Conservation (phyloP, 2,888 invertebrate species). For the Latrodectus elegans region DNA sequence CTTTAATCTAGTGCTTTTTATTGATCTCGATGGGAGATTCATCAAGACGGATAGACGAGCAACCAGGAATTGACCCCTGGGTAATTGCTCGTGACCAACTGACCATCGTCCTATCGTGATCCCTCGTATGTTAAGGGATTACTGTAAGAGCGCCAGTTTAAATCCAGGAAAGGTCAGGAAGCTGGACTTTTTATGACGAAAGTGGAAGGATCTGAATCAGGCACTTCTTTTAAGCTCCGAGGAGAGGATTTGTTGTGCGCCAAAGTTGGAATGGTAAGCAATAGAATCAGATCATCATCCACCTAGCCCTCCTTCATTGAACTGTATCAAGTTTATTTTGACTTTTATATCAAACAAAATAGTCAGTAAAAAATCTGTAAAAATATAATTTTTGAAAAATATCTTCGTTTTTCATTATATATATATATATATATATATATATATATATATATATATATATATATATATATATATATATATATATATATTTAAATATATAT, state of each 20-base stretch:
- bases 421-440: too few relatives aligned
- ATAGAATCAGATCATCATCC: neutral
- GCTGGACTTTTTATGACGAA: slow-evolving; percentile 43
- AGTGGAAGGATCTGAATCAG: slow-evolving; percentile 37
- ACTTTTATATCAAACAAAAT: too few relatives aligned
- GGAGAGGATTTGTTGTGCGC: neutral
- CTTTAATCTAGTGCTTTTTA: slow-evolving; percentile 52
- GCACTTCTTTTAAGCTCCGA: slow-evolving; percentile 18
- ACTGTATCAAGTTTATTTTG: too few relatives aligned
- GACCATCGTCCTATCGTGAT: slow-evolving; percentile 42
- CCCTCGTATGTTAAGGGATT: slow-evolving; percentile 49
- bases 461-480: too few relatives aligned
- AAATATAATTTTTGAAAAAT: too few relatives aligned
- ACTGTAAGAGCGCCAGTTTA: slow-evolving; percentile 23
- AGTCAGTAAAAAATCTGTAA: too few relatives aligned
- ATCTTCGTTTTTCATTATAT: too few relatives aligned
- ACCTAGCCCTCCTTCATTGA: neutral
- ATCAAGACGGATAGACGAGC: slow-evolving; percentile 30
- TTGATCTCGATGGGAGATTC: slow-evolving; percentile 17
- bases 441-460: too few relatives aligned
- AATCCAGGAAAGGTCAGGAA: slow-evolving; percentile 20
- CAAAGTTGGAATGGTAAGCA: slow-evolving; percentile 1
- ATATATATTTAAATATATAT: too few relatives aligned
- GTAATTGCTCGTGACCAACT: slow-evolving; percentile 59
- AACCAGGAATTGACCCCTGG: slow-evolving; percentile 2